Evolutionary conservation across 1,140 invertebrate genomes (phyloP).

Genomic region (Drosophila melanica): DNA sequence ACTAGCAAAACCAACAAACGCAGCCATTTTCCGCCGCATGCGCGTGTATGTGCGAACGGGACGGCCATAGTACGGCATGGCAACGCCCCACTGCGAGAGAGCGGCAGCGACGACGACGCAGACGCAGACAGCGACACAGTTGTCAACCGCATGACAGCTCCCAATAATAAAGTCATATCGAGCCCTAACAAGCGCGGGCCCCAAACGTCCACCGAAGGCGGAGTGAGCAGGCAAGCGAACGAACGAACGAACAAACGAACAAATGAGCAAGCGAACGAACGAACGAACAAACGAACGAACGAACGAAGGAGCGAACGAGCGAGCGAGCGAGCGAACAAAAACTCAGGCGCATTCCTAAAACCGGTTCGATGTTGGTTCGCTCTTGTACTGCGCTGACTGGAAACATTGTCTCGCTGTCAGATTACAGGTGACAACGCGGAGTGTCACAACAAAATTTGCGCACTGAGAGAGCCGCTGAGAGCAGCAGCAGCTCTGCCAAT

Average conservation of each 20-base stretch:
- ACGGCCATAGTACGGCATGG: slow-evolving; percentile 34
- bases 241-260: slow-evolving; percentile 6
- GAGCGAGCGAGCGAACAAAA: slow-evolving; percentile 6
- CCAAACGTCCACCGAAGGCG: slow-evolving; percentile 44
- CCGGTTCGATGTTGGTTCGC: slow-evolving; percentile 34
- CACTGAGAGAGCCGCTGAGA: slow-evolving; percentile 7
- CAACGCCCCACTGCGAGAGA: slow-evolving; percentile 57
- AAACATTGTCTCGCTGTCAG: slow-evolving; percentile 67
- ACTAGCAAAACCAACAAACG: slow-evolving; percentile 62
- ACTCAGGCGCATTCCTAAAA: slow-evolving; percentile 9
- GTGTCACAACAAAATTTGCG: slow-evolving; percentile 61
- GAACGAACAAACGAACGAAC: slow-evolving; percentile 24
- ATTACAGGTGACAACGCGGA: slow-evolving; percentile 73
- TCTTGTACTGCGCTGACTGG: slow-evolving; percentile 39
- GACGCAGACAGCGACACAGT: slow-evolving; percentile 66
- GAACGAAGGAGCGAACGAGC: slow-evolving; percentile 21
- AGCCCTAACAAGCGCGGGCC: slow-evolving; percentile 66
- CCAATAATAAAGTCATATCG: slow-evolving; percentile 82
- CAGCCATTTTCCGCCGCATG: slow-evolving; percentile 67
- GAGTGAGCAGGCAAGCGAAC: slow-evolving; percentile 49
- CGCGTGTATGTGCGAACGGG: slow-evolving; percentile 34
- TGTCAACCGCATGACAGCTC: slow-evolving; percentile 81
- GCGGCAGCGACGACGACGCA: slow-evolving; percentile 35
- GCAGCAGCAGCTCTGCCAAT: slow-evolving; percentile 36
- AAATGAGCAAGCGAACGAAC: neutral